Base-by-base conservation (phyloP, 2,888 invertebrate genomes). In the Cylloceria caligata region DNA sequence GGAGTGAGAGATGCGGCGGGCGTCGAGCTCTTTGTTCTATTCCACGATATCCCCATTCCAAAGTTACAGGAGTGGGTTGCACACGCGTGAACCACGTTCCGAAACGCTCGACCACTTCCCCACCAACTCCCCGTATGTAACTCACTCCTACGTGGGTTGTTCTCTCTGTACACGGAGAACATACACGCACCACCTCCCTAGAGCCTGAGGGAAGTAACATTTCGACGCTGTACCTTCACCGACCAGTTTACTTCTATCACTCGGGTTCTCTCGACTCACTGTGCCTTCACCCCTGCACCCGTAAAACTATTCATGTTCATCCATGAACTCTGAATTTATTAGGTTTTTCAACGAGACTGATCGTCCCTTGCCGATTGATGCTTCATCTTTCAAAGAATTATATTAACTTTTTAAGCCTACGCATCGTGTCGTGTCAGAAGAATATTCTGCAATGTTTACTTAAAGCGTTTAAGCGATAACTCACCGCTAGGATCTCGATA, bases 401-500 rank as follows among this genome's bases (percentile, higher is more conserved):
- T 9, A 1, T 21, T 21, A 49, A 19, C 19, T 45, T 47, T 47
- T 16, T 5, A 4, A 36, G 6, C 1, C 36, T 16, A 3, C 5
- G 16, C 3, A 47, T 47, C 16, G 19, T n/a, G 16, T 5, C 2
- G 47, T 5, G 4, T 19, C 7, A n/a, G n/a, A n/a, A n/a, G n/a
- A n/a, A n/a, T n/a, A n/a, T n/a, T n/a, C n/a, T n/a, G n/a, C n/a
- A n/a, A n/a, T n/a, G n/a, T n/a, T n/a, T n/a, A n/a, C n/a, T n/a
- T 9, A 1, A 21, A 24, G 49, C 5, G 3, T 21, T 72, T 85
- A 79, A 81, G 55, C 47, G 79, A 80, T 79, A 83, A 92, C 94
- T 94, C 93, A 97, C 97, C 97, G 90, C 96, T 96, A 42, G 97
- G 95, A 93, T 97, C 97, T 91, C 97, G 94, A 93, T 97, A 97